These are phyloP conservation scores for Typhlichthys subterraneus DNA, from an alignment of 2,797 vertebrate genomes.

Conservation along the genomic window DNA sequence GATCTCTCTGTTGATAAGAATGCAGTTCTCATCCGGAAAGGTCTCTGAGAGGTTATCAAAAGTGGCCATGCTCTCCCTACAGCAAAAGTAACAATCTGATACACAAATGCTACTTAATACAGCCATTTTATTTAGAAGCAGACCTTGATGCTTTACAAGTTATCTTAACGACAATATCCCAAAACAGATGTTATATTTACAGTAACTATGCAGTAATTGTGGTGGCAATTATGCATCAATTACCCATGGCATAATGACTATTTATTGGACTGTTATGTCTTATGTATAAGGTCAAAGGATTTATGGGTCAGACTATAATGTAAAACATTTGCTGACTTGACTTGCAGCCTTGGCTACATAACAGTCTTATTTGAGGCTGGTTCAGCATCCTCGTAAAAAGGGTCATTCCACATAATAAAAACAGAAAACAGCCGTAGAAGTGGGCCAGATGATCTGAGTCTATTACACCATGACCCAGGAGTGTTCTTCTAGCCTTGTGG, in stretches of 20 bases:
- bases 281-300: conserved; percentile 4
- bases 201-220: not conserved
- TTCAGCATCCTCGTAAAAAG: conserved; percentile 41
- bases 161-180: too few relatives aligned
- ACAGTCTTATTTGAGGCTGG: conserved; percentile 22
- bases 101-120: too few relatives aligned
- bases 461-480: conserved; percentile 2
- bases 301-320: conserved; percentile 22
- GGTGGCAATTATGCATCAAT: not conserved
- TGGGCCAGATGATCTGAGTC: not conserved
- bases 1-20: conserved; percentile 80
- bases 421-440: not conserved
- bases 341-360: not conserved
- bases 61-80: conserved; percentile 73
- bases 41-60: conserved; percentile 84
- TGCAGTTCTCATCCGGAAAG: conserved; percentile 86
- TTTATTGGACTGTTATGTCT: conserved; percentile 9
- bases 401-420: conserved; percentile 10
- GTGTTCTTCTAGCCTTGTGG: not conserved
- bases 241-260: conserved; percentile 11
- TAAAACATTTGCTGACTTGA: conserved; percentile 30
- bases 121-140: too few relatives aligned
- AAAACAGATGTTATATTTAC: not conserved
- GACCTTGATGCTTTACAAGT: too few relatives aligned
- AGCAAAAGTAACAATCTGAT: conserved; percentile 6